phyloP scores from a whole-genome alignment of 2,888 invertebrate species.

The Lathronympha strigana region DNA sequence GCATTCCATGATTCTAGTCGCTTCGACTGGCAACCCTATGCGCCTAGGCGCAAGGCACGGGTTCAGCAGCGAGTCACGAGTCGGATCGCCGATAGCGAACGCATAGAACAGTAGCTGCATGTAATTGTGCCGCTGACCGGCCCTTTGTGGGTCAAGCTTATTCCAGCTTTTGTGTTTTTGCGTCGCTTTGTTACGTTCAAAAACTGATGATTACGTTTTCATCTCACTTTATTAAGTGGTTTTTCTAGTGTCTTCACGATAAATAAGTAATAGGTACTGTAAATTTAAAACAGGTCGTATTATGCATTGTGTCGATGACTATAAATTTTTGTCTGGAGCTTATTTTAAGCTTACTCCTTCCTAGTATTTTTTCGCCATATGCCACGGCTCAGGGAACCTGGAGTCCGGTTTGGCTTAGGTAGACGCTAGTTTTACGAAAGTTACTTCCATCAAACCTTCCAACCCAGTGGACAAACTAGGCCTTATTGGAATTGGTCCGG shows the following conservation, averaged over 20 bases:
- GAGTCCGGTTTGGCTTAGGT: too few species aligned
- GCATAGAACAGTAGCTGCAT: conserved; percentile 43
- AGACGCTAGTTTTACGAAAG: too few species aligned
- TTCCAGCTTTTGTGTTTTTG: conserved; percentile 31
- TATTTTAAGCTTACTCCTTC: too few species aligned
- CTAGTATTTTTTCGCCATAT: too few species aligned
- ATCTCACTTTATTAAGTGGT: conserved; percentile 4
- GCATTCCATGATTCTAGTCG: neutral
- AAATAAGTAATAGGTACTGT: neutral
- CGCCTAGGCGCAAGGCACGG: conserved; percentile 54
- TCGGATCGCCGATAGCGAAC: conserved; percentile 57
- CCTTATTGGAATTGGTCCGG: too few species aligned
- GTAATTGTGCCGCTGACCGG: conserved; percentile 41
- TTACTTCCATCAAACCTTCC: too few species aligned
- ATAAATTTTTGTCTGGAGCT: too few species aligned
- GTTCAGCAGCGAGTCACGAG: conserved; percentile 69
- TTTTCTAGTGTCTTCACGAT: neutral
- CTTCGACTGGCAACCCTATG: conserved; percentile 54
- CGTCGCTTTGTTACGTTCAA: conserved; percentile 30
- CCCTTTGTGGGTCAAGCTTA: conserved; percentile 37
- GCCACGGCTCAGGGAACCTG: too few species aligned
- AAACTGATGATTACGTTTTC: conserved; percentile 22
- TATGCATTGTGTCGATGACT: too few species aligned
- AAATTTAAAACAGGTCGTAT: too few species aligned
- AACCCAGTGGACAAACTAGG: too few species aligned